Evolutionary conservation across 2,888 invertebrate species (phyloP), one percentile per base, ranked within the genome.

Genomic region (Hololepta plana): DNA sequence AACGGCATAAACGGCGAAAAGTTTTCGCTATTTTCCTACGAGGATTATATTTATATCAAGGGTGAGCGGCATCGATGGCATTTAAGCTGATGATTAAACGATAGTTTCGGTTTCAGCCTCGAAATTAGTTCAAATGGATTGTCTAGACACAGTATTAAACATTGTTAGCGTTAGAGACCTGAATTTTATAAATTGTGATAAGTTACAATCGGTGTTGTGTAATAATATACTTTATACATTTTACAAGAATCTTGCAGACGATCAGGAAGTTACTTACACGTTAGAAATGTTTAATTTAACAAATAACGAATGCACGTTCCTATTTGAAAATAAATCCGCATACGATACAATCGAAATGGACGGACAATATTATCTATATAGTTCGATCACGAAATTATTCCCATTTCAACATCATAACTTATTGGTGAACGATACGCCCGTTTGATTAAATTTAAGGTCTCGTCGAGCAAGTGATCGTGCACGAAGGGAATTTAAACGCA

Each of bases 1-100:
- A 29, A 37, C 11, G 17, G 37, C 4, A 32, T 32, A 12, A 34
- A 34, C 14, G 31, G 38, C 4, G 32, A 35, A n/a, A 35, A 35
- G 13, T 46, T 39, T 29, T 24, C 38, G 1, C 20, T 49, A 8
- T 47, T 47, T 35, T 32, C 44, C 1, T 42, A 44, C 32, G 38
- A 38, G 22, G 35, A 39, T 27, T 32, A 26, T 23, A 28, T 51
- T 11, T 48, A 39, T 32, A 36, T 49, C 20, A 49, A 46, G 43
- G 46, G 49, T 45, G 37, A 33, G 26, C 31, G 20, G 8, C 6
- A 20, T 23, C 10, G 10, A 20, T 15, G 12, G 26, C 11, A 4
- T 15, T 27, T 12, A 12, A 12, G 12, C 8, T 19, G 20, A 12
- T 19, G 5, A 15, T 14, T 22, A 14, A 26, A 25, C 12, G 20